These are phyloP conservation scores for Conopomorpha cramerella DNA, from an alignment of 1,140 invertebrate genomes.

Conservation along the genomic window DNA sequence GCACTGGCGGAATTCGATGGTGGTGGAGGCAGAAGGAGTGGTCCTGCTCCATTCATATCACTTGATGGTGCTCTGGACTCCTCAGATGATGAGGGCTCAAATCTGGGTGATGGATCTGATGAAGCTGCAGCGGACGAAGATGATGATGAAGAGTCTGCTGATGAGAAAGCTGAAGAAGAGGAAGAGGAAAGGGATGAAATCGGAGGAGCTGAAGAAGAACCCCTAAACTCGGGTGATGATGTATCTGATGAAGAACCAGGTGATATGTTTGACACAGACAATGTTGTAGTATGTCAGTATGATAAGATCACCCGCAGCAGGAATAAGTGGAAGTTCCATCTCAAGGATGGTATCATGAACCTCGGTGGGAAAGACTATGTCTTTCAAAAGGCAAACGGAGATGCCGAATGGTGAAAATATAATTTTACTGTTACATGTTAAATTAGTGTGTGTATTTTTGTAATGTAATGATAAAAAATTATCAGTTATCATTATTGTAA, in stretches of 20 bases:
- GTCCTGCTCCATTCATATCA: conserved; percentile 40
- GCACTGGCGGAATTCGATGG: conserved; percentile 59
- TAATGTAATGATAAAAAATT: conserved; percentile 17
- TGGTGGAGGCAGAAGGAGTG: conserved; percentile 40
- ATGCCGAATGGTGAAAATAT: conserved; percentile 90
- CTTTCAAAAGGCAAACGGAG: conserved; percentile 97
- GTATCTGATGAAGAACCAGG: conserved; percentile 95
- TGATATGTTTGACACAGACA: conserved; percentile 96
- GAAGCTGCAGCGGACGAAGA: conserved; percentile 79
- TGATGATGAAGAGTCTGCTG: conserved; percentile 68
- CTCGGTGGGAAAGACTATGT: conserved; percentile 97
- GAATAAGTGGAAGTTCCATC: conserved; percentile 99
- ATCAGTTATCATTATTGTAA: conserved; percentile 3
- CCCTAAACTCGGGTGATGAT: conserved; percentile 94
- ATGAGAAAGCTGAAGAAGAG: conserved; percentile 60
- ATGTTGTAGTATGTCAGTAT: conserved; percentile 99
- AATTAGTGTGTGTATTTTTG: conserved; percentile 27
- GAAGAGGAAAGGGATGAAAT: conserved; percentile 66
- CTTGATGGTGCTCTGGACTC: conserved; percentile 49
- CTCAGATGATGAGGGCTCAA: conserved; percentile 53
- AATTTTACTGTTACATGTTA: conserved; percentile 11
- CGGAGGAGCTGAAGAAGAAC: conserved; percentile 85
- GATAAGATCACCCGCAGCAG: conserved; percentile 98
- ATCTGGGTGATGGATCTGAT: conserved; percentile 71
- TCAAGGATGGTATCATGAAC: conserved; percentile 99